Evolutionary conservation across 2,797 vertebrate species (phyloP).

Genomic region (Sebastes taczanowskii): DNA sequence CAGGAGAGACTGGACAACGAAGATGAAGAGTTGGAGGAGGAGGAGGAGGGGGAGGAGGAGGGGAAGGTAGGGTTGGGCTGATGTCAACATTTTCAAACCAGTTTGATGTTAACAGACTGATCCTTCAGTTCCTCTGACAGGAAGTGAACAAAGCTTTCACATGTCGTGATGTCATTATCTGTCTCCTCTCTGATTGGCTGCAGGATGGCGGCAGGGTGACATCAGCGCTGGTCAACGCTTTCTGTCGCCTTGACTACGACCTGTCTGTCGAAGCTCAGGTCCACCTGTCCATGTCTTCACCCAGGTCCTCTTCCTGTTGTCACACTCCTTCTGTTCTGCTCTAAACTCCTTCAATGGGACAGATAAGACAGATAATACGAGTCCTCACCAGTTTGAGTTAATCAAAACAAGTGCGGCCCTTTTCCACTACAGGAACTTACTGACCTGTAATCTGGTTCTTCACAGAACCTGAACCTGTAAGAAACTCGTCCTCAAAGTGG

Average conservation of each 20-base stretch:
- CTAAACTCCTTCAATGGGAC: not conserved
- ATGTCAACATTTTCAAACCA: not conserved
- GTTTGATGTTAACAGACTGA: not conserved
- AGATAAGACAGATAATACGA: not conserved
- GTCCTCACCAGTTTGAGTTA: not conserved
- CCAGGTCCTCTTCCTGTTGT: constrained; percentile 31
- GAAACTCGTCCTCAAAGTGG: too few relatives aligned
- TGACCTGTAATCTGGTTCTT: too few relatives aligned
- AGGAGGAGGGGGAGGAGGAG: not conserved
- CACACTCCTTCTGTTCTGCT: not conserved
- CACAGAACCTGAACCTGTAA: too few relatives aligned
- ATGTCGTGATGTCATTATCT: not conserved
- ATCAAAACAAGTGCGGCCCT: not conserved
- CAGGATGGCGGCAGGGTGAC: constrained; percentile 35
- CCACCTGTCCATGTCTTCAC: constrained; percentile 48
- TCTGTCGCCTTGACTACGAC: constrained; percentile 75
- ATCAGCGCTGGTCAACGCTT: constrained; percentile 63
- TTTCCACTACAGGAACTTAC: not conserved
- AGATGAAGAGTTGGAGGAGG: not conserved
- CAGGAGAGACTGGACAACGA: constrained; percentile 54
- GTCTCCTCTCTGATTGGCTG: constrained; percentile 29
- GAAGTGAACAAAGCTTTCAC: not conserved
- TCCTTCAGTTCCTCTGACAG: not conserved
- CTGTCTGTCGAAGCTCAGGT: constrained; percentile 78
- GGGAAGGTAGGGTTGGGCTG: not conserved